Conservation (phyloP, 2,888 invertebrate species). For the Cyrtodaria siliqua region DNA sequence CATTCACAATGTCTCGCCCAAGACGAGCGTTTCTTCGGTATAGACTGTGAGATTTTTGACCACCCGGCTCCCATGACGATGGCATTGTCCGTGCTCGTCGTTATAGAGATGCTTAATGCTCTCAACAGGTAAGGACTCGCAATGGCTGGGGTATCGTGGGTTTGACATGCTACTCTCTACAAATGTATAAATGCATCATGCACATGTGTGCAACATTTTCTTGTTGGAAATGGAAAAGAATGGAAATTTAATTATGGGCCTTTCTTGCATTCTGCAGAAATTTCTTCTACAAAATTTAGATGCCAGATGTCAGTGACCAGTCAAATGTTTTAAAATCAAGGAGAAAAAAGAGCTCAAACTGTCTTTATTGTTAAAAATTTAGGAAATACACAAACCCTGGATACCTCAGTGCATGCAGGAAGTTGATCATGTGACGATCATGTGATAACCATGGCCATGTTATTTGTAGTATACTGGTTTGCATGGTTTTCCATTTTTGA, state of each 20-base stretch:
- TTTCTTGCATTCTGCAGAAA: no score
- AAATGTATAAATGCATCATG: no score
- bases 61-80: conserved; percentile 99
- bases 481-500: conserved; percentile 60
- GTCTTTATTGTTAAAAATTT: no score
- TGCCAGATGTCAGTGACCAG: no score
- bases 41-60: conserved; percentile 98
- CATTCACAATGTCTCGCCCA: conserved; percentile 86
- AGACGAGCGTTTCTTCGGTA: conserved; percentile 92
- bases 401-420: conserved; percentile 62
- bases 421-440: conserved; percentile 33
- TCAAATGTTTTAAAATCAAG: no score
- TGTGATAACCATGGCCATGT: conserved; percentile 43
- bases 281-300: no score
- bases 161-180: neutral
- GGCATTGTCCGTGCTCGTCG: conserved; percentile 99
- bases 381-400: conserved; percentile 1
- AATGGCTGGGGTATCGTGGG: conserved; percentile 24
- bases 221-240: no score
- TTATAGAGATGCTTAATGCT: conserved; percentile 99
- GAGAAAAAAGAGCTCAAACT: no score
- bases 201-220: no score
- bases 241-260: no score
- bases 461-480: conserved; percentile 55
- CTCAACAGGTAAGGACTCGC: conserved; percentile 94